phyloP scores from a whole-genome alignment of 2,888 invertebrate species.

The Protophormia terraenovae region DNA sequence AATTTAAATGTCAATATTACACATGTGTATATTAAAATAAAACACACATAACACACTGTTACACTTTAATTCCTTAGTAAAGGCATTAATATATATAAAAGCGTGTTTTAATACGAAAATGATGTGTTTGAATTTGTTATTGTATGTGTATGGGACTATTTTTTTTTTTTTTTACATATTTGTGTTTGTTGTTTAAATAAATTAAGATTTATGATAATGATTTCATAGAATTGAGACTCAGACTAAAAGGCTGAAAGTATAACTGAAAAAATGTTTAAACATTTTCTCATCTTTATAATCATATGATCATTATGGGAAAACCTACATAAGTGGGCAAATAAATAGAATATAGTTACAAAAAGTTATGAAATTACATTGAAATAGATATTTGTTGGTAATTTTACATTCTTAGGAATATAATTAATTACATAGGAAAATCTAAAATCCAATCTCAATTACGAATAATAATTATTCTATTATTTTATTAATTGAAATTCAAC shows the following conservation, averaged over 20 bases:
- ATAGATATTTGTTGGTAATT: too few relatives aligned
- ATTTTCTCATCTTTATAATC: background rate
- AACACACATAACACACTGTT: background rate
- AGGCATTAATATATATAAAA: background rate
- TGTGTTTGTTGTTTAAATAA: slow-evolving; percentile 35
- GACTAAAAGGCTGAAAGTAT: background rate
- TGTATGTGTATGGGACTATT: background rate
- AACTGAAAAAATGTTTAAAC: background rate
- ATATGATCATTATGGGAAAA: background rate
- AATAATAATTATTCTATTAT: too few relatives aligned
- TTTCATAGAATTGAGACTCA: slow-evolving; percentile 15
- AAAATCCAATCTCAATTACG: too few relatives aligned
- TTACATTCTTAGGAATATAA: too few relatives aligned
- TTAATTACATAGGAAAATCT: too few relatives aligned
- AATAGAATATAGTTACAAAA: too few relatives aligned
- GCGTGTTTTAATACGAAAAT: slow-evolving; percentile 28
- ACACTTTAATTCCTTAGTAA: background rate
- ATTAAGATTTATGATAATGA: slow-evolving; percentile 65
- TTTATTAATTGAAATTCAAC: background rate
- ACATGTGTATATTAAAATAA: background rate
- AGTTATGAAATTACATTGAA: too few relatives aligned
- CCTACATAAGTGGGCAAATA: background rate
- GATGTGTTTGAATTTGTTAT: background rate
- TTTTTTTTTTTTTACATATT: background rate
- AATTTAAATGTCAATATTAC: background rate